Conservation (phyloP, 2,113 vertebrate species). For the Scomber japonicus region DNA sequence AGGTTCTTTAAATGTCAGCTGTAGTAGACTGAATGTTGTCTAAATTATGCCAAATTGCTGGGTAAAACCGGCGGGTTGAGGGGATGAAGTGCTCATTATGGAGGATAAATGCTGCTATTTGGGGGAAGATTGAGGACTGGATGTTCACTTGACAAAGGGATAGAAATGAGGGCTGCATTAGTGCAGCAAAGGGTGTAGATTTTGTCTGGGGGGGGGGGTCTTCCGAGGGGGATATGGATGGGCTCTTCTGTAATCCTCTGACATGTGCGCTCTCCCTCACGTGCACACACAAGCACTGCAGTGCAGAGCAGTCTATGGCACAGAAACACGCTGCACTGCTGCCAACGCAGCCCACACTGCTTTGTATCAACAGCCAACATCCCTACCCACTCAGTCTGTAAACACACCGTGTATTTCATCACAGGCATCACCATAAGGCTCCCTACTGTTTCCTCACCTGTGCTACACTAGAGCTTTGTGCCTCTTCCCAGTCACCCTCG, state of each 20-base stretch:
- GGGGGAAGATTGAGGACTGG: conserved; percentile 31
- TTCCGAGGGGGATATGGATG: conserved; percentile 26
- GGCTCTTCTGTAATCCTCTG: conserved; percentile 57
- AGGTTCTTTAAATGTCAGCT: not conserved
- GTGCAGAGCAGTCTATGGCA: conserved; percentile 57
- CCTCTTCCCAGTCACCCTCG: not conserved
- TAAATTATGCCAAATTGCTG: conserved; percentile 12
- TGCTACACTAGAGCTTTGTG: not conserved
- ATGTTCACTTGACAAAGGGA: conserved; percentile 48
- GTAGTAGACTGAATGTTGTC: not conserved
- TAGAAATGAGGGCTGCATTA: conserved; percentile 43
- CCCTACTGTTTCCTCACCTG: conserved; percentile 20
- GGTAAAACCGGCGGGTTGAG: not conserved
- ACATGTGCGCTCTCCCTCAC: conserved; percentile 73
- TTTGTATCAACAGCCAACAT: conserved; percentile 47
- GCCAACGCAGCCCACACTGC: conserved; percentile 53
- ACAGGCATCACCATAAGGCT: not conserved
- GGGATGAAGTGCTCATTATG: conserved; percentile 23
- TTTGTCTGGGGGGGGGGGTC: conserved; percentile 32
- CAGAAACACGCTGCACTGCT: conserved; percentile 55
- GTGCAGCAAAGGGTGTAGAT: conserved; percentile 33
- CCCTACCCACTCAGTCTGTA: conserved; percentile 23
- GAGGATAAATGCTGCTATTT: conserved; percentile 54
- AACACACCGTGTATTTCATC: conserved; percentile 34
- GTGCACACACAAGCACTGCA: conserved; percentile 62